phyloP scores from a whole-genome alignment of 1,140 invertebrate genomes.

The Habropoda laboriosa region DNA sequence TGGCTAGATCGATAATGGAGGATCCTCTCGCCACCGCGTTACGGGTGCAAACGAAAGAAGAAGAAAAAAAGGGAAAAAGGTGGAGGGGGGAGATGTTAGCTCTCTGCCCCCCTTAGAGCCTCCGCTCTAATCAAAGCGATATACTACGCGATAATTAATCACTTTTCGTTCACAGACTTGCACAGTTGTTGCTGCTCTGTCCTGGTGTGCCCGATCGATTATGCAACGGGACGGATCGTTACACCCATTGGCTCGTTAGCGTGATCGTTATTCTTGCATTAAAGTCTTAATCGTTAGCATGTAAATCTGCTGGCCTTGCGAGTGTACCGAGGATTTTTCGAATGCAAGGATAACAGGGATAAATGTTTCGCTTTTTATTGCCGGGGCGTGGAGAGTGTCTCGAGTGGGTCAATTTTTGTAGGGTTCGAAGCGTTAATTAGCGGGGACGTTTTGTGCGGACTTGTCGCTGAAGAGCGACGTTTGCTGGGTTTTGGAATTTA shows the following conservation, averaged over 20 bases:
- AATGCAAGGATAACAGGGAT: not conserved
- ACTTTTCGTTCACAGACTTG: conserved; percentile 23
- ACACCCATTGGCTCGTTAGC: conserved; percentile 17
- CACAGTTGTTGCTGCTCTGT: not conserved
- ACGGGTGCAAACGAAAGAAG: not conserved
- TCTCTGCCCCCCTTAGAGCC: not conserved
- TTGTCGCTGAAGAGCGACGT: too few relatives aligned
- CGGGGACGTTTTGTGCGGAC: too few relatives aligned
- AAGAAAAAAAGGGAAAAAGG: not conserved
- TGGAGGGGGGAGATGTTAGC: not conserved
- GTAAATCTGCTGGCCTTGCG: not conserved
- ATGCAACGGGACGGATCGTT: conserved; percentile 20
- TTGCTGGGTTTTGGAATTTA: too few relatives aligned
- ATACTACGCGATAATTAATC: conserved; percentile 44
- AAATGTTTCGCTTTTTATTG: not conserved
- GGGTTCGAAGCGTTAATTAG: too few relatives aligned
- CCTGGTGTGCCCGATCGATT: conserved; percentile 3
- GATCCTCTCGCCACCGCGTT: not conserved
- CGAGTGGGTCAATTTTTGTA: too few relatives aligned
- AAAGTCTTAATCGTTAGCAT: conserved; percentile 17
- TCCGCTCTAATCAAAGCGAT: conserved; percentile 41
- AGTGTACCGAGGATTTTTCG: not conserved
- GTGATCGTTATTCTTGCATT: conserved; percentile 33
- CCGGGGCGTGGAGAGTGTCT: too few relatives aligned
- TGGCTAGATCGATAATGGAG: not conserved